These are phyloP conservation scores for Leptopilina myrica DNA, from an alignment of 2,888 invertebrate genomes.

Conservation along the genomic window DNA sequence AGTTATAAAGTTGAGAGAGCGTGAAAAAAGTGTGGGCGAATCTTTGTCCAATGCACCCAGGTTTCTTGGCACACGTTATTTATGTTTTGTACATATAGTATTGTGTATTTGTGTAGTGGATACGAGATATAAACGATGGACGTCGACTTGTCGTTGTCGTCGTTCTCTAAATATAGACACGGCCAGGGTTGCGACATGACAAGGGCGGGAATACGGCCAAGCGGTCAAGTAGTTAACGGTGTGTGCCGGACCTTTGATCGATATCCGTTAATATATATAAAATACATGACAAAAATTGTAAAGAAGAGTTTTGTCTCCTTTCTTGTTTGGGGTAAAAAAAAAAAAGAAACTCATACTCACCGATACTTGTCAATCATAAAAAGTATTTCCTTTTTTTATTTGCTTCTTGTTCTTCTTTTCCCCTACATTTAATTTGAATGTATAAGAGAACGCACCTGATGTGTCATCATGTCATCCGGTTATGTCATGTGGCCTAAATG, in stretches of 20 bases:
- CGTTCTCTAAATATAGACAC: conserved; percentile 54
- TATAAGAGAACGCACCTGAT: background rate
- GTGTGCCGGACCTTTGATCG: conserved; percentile 22
- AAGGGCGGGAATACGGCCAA: conserved; percentile 53
- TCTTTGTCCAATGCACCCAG: conserved; percentile 43
- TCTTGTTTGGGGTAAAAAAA: no score
- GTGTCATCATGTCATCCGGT: conserved; percentile 13
- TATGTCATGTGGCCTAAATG: background rate
- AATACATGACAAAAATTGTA: background rate
- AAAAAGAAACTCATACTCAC: no score
- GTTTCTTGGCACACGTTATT: conserved; percentile 33
- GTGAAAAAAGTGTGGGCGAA: conserved; percentile 12
- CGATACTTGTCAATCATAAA: no score
- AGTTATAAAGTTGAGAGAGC: background rate
- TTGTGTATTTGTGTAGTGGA: no score
- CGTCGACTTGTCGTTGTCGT: conserved; percentile 49
- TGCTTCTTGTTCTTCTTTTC: background rate
- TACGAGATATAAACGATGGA: conserved; percentile 45
- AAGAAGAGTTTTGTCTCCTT: background rate
- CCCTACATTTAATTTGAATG: background rate
- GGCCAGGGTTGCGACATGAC: conserved; percentile 54
- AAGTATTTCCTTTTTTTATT: background rate
- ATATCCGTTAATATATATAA: background rate
- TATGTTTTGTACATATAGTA: background rate
- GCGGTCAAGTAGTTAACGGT: conserved; percentile 49